These are phyloP conservation scores for Narcine bancroftii DNA, from an alignment of 2,113 vertebrate genomes.

Conservation along the genomic window DNA sequence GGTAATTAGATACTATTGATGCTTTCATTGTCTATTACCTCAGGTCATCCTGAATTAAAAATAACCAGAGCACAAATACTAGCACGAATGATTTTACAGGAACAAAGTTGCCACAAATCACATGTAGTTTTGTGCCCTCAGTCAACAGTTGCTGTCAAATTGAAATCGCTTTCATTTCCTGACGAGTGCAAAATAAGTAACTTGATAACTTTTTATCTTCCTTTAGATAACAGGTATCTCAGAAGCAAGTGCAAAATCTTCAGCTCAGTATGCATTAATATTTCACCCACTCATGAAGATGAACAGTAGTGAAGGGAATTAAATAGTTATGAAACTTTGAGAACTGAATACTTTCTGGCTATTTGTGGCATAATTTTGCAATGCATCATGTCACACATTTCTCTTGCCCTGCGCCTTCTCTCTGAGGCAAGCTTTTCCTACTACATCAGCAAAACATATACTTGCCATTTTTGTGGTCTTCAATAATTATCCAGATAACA, in stretches of 20 bases:
- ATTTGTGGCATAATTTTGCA: no score
- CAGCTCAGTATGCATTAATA: not conserved
- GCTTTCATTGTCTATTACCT: constrained; percentile 18
- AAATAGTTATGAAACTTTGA: not conserved
- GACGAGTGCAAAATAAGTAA: not conserved
- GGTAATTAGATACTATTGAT: constrained; percentile 33
- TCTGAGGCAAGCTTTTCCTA: not conserved
- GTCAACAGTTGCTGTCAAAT: not conserved
- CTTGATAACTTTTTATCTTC: not conserved
- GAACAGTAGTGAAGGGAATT: not conserved
- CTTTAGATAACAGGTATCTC: no score
- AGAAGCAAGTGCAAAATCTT: not conserved
- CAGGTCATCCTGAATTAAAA: not conserved
- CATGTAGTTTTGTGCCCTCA: not conserved
- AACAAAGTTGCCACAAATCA: constrained; percentile 15
- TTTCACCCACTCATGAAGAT: not conserved
- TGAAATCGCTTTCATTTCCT: not conserved
- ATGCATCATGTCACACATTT: not conserved
- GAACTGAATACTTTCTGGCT: not conserved
- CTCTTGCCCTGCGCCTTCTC: not conserved
- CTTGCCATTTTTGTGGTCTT: not conserved
- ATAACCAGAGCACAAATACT: constrained; percentile 5
- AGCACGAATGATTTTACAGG: not conserved
- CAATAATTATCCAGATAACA: not conserved
- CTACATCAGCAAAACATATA: not conserved